Evolutionary conservation across 2,113 vertebrate species (phyloP).

Genomic region (Odocoileus virginianus): DNA sequence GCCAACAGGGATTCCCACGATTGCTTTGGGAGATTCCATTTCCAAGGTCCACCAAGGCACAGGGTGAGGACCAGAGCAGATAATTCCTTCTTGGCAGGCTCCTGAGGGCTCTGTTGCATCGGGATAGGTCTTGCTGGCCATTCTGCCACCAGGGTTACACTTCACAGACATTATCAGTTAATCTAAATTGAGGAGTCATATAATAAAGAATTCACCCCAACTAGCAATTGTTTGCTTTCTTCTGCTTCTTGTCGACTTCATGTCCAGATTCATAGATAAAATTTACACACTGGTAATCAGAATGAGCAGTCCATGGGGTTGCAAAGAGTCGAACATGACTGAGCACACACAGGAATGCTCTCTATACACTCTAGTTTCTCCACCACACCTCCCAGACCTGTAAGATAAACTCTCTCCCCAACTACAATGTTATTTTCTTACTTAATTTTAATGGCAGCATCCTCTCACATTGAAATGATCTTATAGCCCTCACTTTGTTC

Average conservation of each 20-base stretch:
- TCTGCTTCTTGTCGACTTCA: background rate
- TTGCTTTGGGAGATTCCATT: background rate
- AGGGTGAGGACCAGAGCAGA: no score
- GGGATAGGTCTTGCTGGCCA: background rate
- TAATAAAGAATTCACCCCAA: background rate
- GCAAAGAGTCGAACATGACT: background rate
- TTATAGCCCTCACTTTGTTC: background rate
- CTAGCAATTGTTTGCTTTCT: background rate
- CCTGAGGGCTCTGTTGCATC: background rate
- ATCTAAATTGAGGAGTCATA: background rate
- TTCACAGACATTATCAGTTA: background rate
- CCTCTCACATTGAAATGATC: background rate
- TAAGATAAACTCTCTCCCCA: background rate
- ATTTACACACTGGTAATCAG: background rate
- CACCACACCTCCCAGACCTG: background rate
- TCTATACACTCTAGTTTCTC: background rate
- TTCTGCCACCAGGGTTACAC: background rate
- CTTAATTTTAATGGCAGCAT: background rate
- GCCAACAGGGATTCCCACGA: background rate
- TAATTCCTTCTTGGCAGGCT: background rate
- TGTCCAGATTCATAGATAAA: background rate
- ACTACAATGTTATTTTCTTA: background rate
- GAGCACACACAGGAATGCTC: background rate
- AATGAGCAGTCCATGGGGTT: background rate
- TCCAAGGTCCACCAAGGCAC: background rate